A percentile compares a stretch with the other conserved stretches of the same genome.
These are phyloP conservation scores for Oceanodroma leucorhoa DNA, from an alignment of 2,797 vertebrate species.

Conservation along the genomic window DNA sequence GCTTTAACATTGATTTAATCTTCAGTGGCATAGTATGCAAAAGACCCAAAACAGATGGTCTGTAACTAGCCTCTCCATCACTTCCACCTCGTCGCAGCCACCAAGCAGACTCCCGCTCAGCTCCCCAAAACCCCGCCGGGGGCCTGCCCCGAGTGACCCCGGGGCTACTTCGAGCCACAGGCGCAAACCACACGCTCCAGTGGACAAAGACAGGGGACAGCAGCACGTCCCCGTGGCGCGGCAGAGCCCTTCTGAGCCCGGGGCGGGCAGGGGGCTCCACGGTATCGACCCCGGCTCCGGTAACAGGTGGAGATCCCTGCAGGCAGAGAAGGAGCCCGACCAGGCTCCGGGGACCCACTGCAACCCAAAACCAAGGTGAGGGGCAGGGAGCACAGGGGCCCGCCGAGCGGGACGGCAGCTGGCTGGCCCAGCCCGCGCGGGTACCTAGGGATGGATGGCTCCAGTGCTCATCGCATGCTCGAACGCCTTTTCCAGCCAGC, in stretches of 20 bases:
- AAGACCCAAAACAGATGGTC: background rate
- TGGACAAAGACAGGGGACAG: background rate
- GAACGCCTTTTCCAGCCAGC: rapidly evolving
- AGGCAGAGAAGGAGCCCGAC: rapidly evolving
- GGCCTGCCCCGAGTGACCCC: rapidly evolving
- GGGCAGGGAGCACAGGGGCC: background rate
- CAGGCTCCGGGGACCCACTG: rapidly evolving
- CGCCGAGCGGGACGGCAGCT: rapidly evolving
- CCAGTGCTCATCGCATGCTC: rapidly evolving
- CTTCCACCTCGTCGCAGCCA: background rate
- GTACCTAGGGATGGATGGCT: background rate
- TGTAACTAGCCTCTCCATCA: background rate
- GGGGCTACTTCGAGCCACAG: background rate
- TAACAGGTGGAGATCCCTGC: rapidly evolving
- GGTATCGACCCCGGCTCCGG: rapidly evolving
- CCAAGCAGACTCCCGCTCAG: rapidly evolving
- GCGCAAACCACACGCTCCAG: background rate
- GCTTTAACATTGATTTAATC: conserved; percentile 17
- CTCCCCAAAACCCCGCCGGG: rapidly evolving
- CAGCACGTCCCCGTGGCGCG: no score
- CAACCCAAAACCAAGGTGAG: background rate
- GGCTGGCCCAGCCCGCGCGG: rapidly evolving
- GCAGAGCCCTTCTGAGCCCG: background rate
- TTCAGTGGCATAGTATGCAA: background rate
- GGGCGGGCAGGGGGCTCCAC: rapidly evolving